Base-by-base conservation (phyloP, 1,140 invertebrate species). In the Monomorium pharaonis region DNA sequence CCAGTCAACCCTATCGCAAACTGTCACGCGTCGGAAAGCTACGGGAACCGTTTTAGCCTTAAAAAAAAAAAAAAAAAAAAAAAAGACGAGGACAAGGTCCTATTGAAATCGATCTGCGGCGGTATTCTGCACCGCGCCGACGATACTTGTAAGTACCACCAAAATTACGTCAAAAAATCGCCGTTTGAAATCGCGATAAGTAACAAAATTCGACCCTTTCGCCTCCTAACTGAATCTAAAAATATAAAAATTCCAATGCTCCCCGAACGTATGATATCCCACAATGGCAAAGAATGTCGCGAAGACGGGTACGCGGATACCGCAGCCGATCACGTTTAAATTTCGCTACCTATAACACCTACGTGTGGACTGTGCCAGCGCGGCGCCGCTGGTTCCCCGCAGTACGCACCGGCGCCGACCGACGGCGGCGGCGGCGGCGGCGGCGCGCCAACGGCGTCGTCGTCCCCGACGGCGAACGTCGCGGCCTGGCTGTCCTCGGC, bases 321-420 rank as follows among this genome's bases (percentile, higher is more conserved):
- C 75, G 60, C 47, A 18, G n/a, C 30, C 9, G 65, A 51, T 86
- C 62, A 56, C 67, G 70, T 49, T 90, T 88, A 94, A 92, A 94
- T 95, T 92, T 95, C 94, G 86, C 94, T 93, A 93, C 92, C 93
- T 92, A 94, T 92, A 42, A 92, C 91, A 75, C 88, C 91, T 42
- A 93, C 92, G 84, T 95, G 94, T 5, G 94, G 95, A 88, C 93
- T 95, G 86, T 95, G 94, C 94, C 94, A 95, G 27, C 91, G 90
- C 51, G 94, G 92, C n/a, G 88, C 70, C 33, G 33, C 33, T 10
- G 81, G 88, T 51, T 86, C 90, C 42, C 83, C 85, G 60, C 80
- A 85, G 42, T 86, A 87, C 24, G 83, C 51, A 24, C 21, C 27
- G n/a, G n/a, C n/a, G 51, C 84, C 76, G 9, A 88, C 85, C 51